Evolutionary conservation across 2,113 vertebrate genomes (phyloP).

Genomic region (Podarcis cretensis): DNA sequence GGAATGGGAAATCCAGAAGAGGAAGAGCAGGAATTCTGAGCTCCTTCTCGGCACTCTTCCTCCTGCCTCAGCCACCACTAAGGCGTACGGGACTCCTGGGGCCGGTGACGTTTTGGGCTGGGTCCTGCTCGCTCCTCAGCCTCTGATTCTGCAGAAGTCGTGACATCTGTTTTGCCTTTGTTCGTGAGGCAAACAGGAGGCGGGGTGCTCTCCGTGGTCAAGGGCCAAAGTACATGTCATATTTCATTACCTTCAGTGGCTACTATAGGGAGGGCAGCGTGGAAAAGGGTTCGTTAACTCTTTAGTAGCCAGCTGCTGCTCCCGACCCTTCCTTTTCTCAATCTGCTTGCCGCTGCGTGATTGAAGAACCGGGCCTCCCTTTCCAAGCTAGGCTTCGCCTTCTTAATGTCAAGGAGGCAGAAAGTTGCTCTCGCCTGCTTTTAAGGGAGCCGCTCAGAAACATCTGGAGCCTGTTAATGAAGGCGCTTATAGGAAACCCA

Average conservation of each 20-base stretch:
- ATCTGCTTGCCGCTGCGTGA: background rate
- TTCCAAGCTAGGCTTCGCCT: constrained; percentile 47
- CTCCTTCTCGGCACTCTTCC: background rate
- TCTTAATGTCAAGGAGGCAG: constrained; percentile 40
- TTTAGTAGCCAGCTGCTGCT: constrained; percentile 57
- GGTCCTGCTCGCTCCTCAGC: constrained; percentile 65
- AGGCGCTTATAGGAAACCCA: constrained; percentile 65
- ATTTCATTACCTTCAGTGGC: constrained; percentile 87
- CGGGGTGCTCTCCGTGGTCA: constrained; percentile 78
- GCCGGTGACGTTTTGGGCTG: constrained; percentile 61
- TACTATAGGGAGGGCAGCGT: constrained; percentile 74
- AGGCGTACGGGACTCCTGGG: constrained; percentile 47
- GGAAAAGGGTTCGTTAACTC: constrained; percentile 75
- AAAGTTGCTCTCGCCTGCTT: constrained; percentile 49
- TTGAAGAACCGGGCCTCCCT: constrained; percentile 37
- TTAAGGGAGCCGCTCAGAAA: constrained; percentile 51
- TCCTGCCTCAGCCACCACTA: constrained; percentile 17
- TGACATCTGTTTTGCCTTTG: constrained; percentile 85
- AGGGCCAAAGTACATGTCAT: constrained; percentile 84
- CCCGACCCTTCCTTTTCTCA: background rate
- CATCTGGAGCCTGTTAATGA: constrained; percentile 76
- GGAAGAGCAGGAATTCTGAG: background rate
- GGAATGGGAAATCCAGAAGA: fast-evolving
- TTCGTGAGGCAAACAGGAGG: constrained; percentile 74
- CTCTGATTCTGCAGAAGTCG: constrained; percentile 68